These are phyloP conservation scores for Eumerus sabulonum DNA, from an alignment of 2,888 invertebrate genomes.

Conservation along the genomic window DNA sequence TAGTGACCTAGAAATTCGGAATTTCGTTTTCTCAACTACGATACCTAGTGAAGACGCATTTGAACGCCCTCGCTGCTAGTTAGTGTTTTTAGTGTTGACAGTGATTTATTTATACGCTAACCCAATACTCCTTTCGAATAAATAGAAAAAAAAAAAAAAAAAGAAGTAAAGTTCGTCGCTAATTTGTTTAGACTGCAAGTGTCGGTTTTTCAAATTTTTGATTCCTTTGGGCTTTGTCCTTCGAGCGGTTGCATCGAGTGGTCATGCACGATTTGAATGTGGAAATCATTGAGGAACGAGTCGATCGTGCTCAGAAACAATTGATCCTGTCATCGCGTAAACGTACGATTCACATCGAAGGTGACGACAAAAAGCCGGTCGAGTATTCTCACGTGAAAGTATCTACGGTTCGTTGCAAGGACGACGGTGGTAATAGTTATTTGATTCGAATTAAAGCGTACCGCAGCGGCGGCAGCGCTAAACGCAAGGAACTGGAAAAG, in stretches of 20 bases:
- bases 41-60: constrained; percentile 5
- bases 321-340: constrained; percentile 53
- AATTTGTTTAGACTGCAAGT: constrained; percentile 34
- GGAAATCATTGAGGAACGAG: constrained; percentile 62
- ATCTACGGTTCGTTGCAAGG: constrained; percentile 47
- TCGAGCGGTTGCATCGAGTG: constrained; percentile 18
- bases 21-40: neutral
- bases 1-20: constrained; percentile 30
- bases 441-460: constrained; percentile 60
- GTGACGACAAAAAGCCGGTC: constrained; percentile 23
- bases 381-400: constrained; percentile 57
- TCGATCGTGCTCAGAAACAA: constrained; percentile 63
- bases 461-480: constrained; percentile 27
- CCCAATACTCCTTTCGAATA: constrained; percentile 50
- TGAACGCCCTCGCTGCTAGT: constrained; percentile 40
- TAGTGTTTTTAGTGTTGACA: constrained; percentile 54
- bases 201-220: too few species aligned
- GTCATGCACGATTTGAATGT: constrained; percentile 66
- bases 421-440: constrained; percentile 43
- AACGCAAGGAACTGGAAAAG: constrained; percentile 38
- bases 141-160: constrained; percentile 1
- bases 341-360: constrained; percentile 57
- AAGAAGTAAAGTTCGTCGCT: too few species aligned
- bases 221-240: neutral
- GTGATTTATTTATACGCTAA: constrained; percentile 59